Base-by-base conservation (phyloP, 2,888 invertebrate genomes). In the Azorinus chamasolen region DNA sequence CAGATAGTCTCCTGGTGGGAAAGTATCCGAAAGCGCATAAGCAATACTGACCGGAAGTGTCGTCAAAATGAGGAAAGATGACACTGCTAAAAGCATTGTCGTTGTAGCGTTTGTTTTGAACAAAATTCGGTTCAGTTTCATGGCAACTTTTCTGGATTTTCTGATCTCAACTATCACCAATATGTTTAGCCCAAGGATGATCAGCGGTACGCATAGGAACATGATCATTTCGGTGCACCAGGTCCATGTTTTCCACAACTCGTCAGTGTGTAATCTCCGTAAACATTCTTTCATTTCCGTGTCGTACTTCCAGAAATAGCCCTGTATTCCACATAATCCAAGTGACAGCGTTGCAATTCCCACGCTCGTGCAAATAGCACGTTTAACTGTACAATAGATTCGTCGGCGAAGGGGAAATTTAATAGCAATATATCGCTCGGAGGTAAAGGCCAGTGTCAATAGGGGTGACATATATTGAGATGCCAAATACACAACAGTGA, bases 381-480 rank as follows among this genome's bases (percentile, higher is more conserved):
- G 68, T 14, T 79, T 79, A 2, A 89, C 88, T 1, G 91, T 92
- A 73, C 92, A 92, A 66, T 86, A 89, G 41, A 88, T 85, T 54
- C 91, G 88, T 37, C 92, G 63, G 64, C 88, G 84, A 58, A 92
- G 88, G 5, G 93, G 93, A 74, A 92, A 92, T 57, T 91, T 91
- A 20, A 93, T 90, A 14, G 92, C 90, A 39, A 93, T 91, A 74
- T 91, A 93, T n/a, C 93, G 71, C 76, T 93, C 93, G 6, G 91
- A 90, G 3, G 93, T 93, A 74, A 93, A 93, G 4, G 89, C 92
- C 14, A 93, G 84, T 41, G 92, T 92, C 46, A 93, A 80, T 8
- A 92, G 76, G 0, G 92, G 92, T 22, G 90, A 90, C 58, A 91
- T 80, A 66, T 92, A 92, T 83, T 93, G 93, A 5, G 89, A 79